phyloP scores from a whole-genome alignment of 2,797 vertebrate species.

The Enoplosus armatus region DNA sequence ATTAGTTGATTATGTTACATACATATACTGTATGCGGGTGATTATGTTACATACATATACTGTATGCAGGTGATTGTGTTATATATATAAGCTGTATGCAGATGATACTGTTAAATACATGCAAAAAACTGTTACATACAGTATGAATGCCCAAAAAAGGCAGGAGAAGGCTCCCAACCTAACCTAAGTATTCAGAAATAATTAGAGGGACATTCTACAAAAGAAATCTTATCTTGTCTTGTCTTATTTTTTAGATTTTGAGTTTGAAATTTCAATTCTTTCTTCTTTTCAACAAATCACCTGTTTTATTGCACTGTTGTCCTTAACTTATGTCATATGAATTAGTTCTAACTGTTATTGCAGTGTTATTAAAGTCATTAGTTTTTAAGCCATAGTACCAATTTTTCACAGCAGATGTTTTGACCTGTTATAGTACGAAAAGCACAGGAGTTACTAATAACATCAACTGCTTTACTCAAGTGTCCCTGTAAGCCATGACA shows the following conservation, averaged over 20 bases:
- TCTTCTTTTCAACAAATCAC: background rate
- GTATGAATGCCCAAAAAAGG: background rate
- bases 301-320: background rate
- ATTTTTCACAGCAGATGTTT: background rate
- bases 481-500: background rate
- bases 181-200: background rate
- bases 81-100: background rate
- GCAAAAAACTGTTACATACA: background rate
- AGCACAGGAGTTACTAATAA: background rate
- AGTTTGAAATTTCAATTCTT: background rate
- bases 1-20: no score
- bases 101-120: background rate
- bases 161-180: background rate
- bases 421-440: background rate
- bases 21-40: background rate
- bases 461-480: slow-evolving; percentile 4
- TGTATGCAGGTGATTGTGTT: background rate
- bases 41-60: background rate
- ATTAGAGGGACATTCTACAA: background rate
- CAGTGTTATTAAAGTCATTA: background rate
- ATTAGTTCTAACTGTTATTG: background rate
- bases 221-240: background rate
- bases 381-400: background rate
- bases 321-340: background rate
- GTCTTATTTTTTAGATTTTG: background rate